Evolutionary conservation across 1,140 invertebrate genomes (phyloP).

Genomic region (Coelopa frigida): DNA sequence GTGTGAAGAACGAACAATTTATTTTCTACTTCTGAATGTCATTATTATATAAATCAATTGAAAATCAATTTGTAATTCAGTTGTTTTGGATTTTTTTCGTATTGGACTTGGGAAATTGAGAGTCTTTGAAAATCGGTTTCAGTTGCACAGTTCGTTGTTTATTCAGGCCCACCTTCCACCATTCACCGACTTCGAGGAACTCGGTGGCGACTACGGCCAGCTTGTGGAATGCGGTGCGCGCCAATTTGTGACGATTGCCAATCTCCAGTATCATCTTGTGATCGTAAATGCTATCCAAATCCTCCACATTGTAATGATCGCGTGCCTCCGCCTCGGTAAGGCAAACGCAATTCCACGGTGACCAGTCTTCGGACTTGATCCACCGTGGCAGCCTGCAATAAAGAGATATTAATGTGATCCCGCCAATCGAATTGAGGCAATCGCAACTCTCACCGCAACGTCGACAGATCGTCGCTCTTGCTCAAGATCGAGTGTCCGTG

Average conservation of each 20-base stretch:
- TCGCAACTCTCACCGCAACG: slow-evolving; percentile 41
- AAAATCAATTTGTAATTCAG: too few relatives aligned
- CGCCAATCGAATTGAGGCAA: background rate
- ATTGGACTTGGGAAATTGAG: too few relatives aligned
- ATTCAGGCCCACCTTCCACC: slow-evolving; percentile 41
- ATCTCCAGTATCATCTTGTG: slow-evolving; percentile 42
- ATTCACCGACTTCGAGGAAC: slow-evolving; percentile 38
- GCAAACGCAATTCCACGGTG: slow-evolving; percentile 61
- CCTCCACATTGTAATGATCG: slow-evolving; percentile 46
- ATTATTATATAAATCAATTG: too few relatives aligned
- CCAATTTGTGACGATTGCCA: slow-evolving; percentile 33
- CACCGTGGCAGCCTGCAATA: slow-evolving; percentile 48
- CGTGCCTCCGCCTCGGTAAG: slow-evolving; percentile 53
- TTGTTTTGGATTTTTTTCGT: too few relatives aligned
- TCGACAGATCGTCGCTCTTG: slow-evolving; percentile 48
- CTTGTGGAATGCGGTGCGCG: slow-evolving; percentile 35
- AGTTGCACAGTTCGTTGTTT: slow-evolving; percentile 28
- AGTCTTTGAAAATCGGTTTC: too few relatives aligned
- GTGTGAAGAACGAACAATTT: too few relatives aligned
- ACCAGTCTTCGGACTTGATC: slow-evolving; percentile 50
- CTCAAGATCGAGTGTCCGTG: slow-evolving; percentile 55
- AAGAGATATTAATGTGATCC: background rate
- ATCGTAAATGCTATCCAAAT: slow-evolving; percentile 47
- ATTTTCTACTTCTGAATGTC: too few relatives aligned
- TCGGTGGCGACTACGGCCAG: slow-evolving; percentile 31